A percentile compares a stretch with the other conserved stretches of the same genome.
Evolutionary conservation across 64 coral and sea anemone genomes (phyloP).

Genomic region (Pachyseris speciosa): DNA sequence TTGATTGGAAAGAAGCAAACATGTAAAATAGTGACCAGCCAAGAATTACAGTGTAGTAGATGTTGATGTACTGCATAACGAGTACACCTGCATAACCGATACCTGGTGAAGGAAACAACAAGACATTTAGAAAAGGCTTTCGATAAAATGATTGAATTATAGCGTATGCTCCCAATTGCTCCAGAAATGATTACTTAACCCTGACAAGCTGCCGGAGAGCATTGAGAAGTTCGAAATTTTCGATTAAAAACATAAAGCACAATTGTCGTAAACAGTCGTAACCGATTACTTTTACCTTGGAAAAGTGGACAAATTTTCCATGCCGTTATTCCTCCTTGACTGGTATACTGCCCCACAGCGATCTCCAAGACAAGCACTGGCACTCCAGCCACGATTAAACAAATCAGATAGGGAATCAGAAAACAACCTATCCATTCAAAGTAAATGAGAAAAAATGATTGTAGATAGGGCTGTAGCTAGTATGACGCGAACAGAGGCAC

Average conservation of each 20-base stretch:
- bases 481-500: too few species aligned
- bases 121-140: too few species aligned
- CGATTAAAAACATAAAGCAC: too few species aligned
- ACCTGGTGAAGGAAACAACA: conserved; percentile 3
- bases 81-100: conserved; percentile 72
- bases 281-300: conserved; percentile 54
- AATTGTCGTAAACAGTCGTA: background rate
- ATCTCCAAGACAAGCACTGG: conserved; percentile 64
- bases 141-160: too few species aligned
- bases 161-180: too few species aligned
- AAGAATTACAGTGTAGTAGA: conserved; percentile 78
- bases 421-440: conserved; percentile 49
- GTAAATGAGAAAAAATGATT: background rate
- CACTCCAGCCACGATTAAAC: conserved; percentile 68
- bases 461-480: too few species aligned
- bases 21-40: conserved; percentile 73
- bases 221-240: too few species aligned
- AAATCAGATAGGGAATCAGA: conserved; percentile 80
- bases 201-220: too few species aligned
- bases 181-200: too few species aligned
- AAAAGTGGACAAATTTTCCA: conserved; percentile 83
- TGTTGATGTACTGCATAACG: conserved; percentile 68
- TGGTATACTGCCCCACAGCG: conserved; percentile 65
- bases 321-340: conserved; percentile 76
- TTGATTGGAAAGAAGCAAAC: conserved; percentile 77